phyloP scores from a whole-genome alignment of 1,140 invertebrate genomes.

The Octopus bimaculoides region DNA sequence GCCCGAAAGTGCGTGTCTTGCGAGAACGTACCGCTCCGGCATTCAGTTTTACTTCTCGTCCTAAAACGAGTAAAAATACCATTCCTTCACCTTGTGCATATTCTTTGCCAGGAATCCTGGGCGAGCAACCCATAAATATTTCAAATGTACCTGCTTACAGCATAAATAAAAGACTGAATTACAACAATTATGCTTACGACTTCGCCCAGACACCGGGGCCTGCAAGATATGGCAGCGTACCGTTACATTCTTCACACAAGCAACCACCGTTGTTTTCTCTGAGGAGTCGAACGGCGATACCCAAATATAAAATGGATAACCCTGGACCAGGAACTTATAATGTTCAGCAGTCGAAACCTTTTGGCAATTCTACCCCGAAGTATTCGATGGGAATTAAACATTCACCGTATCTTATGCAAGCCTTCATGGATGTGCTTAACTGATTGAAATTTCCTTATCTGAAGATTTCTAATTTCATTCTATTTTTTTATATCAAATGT shows the following conservation, averaged over 20 bases:
- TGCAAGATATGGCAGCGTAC: conserved; percentile 25
- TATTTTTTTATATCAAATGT: no score
- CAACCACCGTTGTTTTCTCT: conserved; percentile 30
- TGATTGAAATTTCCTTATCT: no score
- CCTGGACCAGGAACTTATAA: conserved; percentile 38
- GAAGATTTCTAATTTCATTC: no score
- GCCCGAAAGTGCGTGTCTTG: neutral
- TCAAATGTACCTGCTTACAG: neutral
- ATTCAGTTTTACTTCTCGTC: neutral
- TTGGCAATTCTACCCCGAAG: conserved; percentile 26
- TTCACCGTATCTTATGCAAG: conserved; percentile 32
- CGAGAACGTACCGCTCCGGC: neutral
- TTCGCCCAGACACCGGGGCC: conserved; percentile 40
- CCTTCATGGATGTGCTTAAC: conserved; percentile 15
- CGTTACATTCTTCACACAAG: conserved; percentile 18
- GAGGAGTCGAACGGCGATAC: conserved; percentile 20
- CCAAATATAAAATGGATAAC: conserved; percentile 28
- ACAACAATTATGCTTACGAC: conserved; percentile 32
- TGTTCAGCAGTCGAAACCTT: conserved; percentile 22
- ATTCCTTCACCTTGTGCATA: neutral
- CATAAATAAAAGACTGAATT: conserved; percentile 15
- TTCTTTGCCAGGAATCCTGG: neutral
- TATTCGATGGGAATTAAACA: conserved; percentile 40
- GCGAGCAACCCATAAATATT: neutral
- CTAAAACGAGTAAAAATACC: neutral